A percentile compares a stretch with the other conserved stretches of the same genome.
These are phyloP conservation scores for Nesogale talazaci DNA, from an alignment of 2,113 vertebrate genomes.

Conservation along the genomic window DNA sequence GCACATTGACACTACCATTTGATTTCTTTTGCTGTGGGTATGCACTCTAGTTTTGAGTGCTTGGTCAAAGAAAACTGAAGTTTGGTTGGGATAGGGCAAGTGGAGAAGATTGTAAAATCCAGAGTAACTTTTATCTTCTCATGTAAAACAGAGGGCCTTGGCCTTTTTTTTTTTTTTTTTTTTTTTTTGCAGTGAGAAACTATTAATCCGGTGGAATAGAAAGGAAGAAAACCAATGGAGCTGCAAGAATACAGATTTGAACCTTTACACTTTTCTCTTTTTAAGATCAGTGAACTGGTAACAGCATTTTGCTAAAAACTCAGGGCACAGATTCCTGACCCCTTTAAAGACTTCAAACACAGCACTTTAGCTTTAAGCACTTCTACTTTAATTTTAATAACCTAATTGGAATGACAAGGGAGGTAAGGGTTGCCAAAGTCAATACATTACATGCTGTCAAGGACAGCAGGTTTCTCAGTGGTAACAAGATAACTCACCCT, in stretches of 20 bases:
- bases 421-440: not conserved
- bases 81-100: not conserved
- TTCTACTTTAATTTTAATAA: conserved; percentile 63
- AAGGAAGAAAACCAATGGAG: not conserved
- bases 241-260: not conserved
- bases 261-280: conserved; percentile 2
- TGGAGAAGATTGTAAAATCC: conserved; percentile 25
- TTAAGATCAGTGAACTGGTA: not conserved
- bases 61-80: conserved; percentile 4
- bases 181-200: not conserved
- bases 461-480: not conserved
- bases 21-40: not conserved
- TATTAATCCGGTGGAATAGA: not conserved
- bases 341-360: not conserved
- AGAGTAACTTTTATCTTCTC: not conserved
- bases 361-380: not conserved
- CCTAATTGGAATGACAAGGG: conserved; percentile 41
- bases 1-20: not conserved
- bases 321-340: not conserved
- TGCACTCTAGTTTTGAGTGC: conserved; percentile 39
- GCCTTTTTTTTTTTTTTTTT: not conserved
- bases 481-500: not conserved
- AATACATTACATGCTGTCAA: not conserved
- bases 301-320: conserved; percentile 11
- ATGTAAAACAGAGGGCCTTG: not conserved